Percentiles rank a stretch among this genome's conserved stretches.
These are phyloP conservation scores for Napeogenes sylphis DNA, from an alignment of 2,888 invertebrate species.

Conservation along the genomic window DNA sequence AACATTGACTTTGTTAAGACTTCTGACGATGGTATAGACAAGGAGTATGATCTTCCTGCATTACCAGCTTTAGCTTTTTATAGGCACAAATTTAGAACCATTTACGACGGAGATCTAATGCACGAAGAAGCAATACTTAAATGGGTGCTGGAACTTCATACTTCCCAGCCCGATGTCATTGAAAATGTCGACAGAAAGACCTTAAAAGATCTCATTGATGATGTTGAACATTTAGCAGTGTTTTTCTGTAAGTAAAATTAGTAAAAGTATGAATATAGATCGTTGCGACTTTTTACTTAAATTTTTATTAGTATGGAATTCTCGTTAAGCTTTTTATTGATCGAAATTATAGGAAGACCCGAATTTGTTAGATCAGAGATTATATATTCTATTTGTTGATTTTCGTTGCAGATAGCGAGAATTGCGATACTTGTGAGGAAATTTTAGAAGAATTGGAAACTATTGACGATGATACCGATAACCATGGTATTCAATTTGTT, in stretches of 20 bases:
- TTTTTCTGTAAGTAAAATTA: conserved; percentile 86
- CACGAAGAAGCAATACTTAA: conserved; percentile 93
- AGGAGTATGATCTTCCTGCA: conserved; percentile 89
- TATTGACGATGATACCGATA: conserved; percentile 94
- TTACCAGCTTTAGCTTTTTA: conserved; percentile 92
- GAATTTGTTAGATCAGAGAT: too few species aligned
- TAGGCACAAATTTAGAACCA: conserved; percentile 90
- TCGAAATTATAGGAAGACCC: too few species aligned
- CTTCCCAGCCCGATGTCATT: conserved; percentile 91
- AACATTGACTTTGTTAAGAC: conserved; percentile 95
- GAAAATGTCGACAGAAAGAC: conserved; percentile 94
- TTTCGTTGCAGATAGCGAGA: conserved; percentile 82
- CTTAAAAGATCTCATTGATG: conserved; percentile 90
- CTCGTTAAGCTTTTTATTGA: too few species aligned
- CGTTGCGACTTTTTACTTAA: too few species aligned
- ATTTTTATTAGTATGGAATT: too few species aligned
- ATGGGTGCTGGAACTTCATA: conserved; percentile 92
- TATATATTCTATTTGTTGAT: too few species aligned
- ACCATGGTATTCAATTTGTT: conserved; percentile 95
- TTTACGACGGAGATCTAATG: conserved; percentile 93
- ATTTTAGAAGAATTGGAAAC: conserved; percentile 93
- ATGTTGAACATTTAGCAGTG: conserved; percentile 94
- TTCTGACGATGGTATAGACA: conserved; percentile 90
- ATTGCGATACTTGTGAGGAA: conserved; percentile 89
- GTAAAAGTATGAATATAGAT: neutral